Conservation (phyloP, 92 coral and sea anemone species). For the Umimayanthus kanabou region DNA sequence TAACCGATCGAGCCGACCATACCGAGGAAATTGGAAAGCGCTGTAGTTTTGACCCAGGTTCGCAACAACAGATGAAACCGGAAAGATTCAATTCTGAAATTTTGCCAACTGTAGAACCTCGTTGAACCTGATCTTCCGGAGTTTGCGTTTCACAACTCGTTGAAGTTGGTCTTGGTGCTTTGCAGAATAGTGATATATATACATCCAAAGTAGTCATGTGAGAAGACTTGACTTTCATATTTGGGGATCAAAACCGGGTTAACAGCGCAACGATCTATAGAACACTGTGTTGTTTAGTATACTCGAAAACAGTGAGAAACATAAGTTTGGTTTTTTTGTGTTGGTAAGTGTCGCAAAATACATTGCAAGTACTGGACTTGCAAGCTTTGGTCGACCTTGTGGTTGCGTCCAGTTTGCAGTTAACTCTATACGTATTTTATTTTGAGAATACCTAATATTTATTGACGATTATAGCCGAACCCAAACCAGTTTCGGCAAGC, state of each 20-base stretch:
- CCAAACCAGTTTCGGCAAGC: neutral
- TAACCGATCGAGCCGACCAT: neutral
- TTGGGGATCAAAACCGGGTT: neutral
- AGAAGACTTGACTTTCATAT: too few species aligned
- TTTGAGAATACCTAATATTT: constrained; percentile 21
- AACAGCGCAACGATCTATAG: neutral
- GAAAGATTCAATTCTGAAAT: too few species aligned
- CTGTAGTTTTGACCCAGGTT: neutral
- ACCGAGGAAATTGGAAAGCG: neutral
- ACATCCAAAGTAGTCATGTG: neutral
- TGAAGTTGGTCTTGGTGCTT: neutral
- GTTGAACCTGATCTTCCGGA: neutral
- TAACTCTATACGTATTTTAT: constrained; percentile 26
- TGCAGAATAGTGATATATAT: too few species aligned
- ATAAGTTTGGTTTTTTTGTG: neutral
- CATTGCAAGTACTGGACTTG: neutral
- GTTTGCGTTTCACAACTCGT: neutral
- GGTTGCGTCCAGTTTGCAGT: neutral
- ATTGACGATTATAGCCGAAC: constrained; percentile 6
- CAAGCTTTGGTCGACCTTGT: neutral
- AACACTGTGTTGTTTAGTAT: neutral
- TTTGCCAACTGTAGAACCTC: neutral
- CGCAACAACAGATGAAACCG: neutral
- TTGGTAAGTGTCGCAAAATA: neutral
- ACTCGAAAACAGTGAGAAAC: neutral